These are phyloP conservation scores for Drosophila phalerata DNA, from an alignment of 2,888 invertebrate species.

Conservation along the genomic window DNA sequence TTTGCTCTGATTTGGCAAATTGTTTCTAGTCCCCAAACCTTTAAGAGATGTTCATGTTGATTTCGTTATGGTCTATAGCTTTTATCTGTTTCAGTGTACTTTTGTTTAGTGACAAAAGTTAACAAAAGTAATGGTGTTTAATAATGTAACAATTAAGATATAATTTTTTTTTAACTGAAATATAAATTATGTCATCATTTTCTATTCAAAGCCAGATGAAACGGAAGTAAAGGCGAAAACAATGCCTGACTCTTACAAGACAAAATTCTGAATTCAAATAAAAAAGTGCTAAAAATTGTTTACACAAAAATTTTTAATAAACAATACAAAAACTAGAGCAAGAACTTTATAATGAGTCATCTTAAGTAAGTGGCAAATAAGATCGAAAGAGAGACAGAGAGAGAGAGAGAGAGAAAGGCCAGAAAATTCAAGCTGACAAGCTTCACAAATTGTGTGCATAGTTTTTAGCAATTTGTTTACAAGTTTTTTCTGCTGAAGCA, in stretches of 20 bases:
- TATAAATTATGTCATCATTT: too few relatives aligned
- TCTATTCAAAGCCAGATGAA: too few relatives aligned
- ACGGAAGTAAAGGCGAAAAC: too few relatives aligned
- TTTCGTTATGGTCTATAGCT: constrained; percentile 1
- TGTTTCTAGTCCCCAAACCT: neutral
- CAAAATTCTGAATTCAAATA: constrained; percentile 4
- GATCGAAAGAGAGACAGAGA: neutral
- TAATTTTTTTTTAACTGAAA: too few relatives aligned
- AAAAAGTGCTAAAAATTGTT: neutral
- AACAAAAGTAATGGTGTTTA: neutral
- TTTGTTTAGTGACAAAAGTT: neutral
- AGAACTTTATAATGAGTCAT: constrained; percentile 29
- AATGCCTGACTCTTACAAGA: too few relatives aligned
- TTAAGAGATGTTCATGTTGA: neutral
- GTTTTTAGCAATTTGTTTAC: constrained; percentile 62
- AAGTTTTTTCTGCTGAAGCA: constrained; percentile 35
- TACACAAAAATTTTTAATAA: neutral
- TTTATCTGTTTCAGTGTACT: neutral
- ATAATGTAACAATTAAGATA: too few relatives aligned
- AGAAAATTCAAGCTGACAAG: constrained; percentile 25
- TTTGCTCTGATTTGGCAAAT: constrained; percentile 38
- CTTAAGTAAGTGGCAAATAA: constrained; percentile 17
- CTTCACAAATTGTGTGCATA: constrained; percentile 45
- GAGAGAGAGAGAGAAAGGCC: neutral
- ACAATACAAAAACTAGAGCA: neutral